Conservation (phyloP, 2,888 invertebrate genomes). For the Watsonalla cultraria region DNA sequence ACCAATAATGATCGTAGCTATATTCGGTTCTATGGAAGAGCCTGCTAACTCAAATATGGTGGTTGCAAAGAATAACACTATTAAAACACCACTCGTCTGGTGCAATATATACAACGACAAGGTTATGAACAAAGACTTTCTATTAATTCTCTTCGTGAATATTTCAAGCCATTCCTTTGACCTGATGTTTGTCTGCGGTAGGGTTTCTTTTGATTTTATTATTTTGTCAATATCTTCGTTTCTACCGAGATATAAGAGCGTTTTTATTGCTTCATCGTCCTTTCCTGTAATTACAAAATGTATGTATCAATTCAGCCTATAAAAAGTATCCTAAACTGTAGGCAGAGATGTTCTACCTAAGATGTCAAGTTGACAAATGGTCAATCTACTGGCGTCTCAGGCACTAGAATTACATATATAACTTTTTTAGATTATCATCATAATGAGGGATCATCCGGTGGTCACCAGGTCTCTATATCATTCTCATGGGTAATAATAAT, state of each 20-base stretch:
- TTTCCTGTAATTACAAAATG: no score
- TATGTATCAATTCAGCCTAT: no score
- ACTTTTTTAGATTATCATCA: no score
- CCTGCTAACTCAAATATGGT: conserved; percentile 30
- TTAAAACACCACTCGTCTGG: conserved; percentile 24
- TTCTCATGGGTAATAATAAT: no score
- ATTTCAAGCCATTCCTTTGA: conserved; percentile 21
- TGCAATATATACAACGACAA: conserved; percentile 19
- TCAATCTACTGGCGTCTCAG: no score
- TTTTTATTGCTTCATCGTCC: no score
- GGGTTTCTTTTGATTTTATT: conserved; percentile 9
- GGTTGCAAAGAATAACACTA: conserved; percentile 20
- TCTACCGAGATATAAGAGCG: conserved; percentile 5
- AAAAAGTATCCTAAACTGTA: no score
- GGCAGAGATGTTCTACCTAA: no score
- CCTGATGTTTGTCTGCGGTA: neutral
- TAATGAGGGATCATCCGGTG: no score
- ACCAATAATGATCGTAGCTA: conserved; percentile 30
- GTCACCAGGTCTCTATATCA: no score
- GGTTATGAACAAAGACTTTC: conserved; percentile 23
- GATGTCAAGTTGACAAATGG: no score
- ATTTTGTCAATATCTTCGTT: conserved; percentile 18
- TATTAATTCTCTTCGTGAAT: conserved; percentile 23
- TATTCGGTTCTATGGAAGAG: conserved; percentile 23
- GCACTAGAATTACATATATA: no score